Evolutionary conservation across 2,888 invertebrate species (phyloP), one percentile per base, ranked within the genome.

Genomic region (Lysandra bellargus): DNA sequence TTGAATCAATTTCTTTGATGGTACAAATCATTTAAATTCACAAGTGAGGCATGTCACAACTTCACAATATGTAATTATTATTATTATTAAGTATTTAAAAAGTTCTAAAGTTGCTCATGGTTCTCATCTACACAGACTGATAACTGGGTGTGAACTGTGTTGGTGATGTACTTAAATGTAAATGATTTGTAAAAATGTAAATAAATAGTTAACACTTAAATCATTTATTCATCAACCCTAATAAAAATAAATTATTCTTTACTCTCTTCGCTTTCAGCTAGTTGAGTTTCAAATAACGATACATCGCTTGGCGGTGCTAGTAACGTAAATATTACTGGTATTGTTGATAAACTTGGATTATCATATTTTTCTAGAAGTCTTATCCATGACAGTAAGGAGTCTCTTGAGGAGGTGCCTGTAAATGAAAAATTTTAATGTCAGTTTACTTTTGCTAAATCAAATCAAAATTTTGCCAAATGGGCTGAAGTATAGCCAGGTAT

Each of bases 351-450:
- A 12, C 95, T 88, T 0, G 98, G 97, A 91, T 98, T 98, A 0
- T 95, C 96, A 86, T 96, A 93, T 80, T 95, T 95, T 89, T 98
- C 97, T 83, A 98, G 88, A 85, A 97, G 95, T 79, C 98, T 95
- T 86, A 99, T 96, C 98, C 98, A 99, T 0, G 98, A 98, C n/a
- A 99, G 90, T 7, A 99, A 91, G 0, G 99, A 99, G 91, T 99
- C 98, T 90, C 98, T 96, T 80, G 97, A 97, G 23, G 98, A 98
- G 12, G 98, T 97, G 78, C 99, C 99, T 95, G 87, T 79, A 87
- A 89, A 79, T 33, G 60, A 73, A 64, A 77, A 37, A 23, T 40
- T 40, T 23, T 1, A 49, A 78, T 73, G 1, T 75, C 33, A 5
- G n/a, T 76, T 60, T 79, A 14, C 4, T 61, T 23, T 61, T 44